Evolutionary conservation across 2,888 invertebrate genomes (phyloP), one percentile per base, ranked within the genome.

Genomic region (Abrostola triplasia): DNA sequence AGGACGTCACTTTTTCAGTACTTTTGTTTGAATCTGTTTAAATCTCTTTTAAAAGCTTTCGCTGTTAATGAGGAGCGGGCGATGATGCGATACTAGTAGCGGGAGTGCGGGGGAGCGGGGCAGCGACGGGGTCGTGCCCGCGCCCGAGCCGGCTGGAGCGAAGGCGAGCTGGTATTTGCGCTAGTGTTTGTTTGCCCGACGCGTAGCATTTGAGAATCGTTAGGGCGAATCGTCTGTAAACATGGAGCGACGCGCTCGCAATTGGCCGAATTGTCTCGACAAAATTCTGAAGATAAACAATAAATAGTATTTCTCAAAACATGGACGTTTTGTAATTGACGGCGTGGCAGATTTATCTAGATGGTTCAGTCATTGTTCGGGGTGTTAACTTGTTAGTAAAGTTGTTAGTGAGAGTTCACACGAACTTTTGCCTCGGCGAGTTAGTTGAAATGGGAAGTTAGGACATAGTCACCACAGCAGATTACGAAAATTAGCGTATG

Each of bases 331-430:
- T 89, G 88, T 90, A 92, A 93, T 91, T 91, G 92, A 92, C 90
- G 86, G 87, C 87, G 85, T 86, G 88, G 88, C 88, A 90, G 88
- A 92, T 92, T 92, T 90, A 91, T 91, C 90, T 92, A 90, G 92
- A 93, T 93, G 93, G 93, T 91, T 93, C 93, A 93, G 93, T 93
- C 94, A 92, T 93, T 91, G 91, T 93, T 91, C 89, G 85, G 84
- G 89, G 89, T 92, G 92, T 92, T 91, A 92, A 90, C 88, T 92
- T 92, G 92, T 93, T 92, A 92, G 92, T 90, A 87, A 91, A 92
- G 90, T 90, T 90, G 91, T 93, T 92, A 91, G 90, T 88, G 90
- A 84, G 85, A 91, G 90, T 91, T 92, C 88, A 92, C 90, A 88
- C 90, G 87, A 92, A 91, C 90, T 92, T 91, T 91, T 86, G 88